Conservation (phyloP, 1,140 invertebrate species). For the Solenopsis fugax region DNA sequence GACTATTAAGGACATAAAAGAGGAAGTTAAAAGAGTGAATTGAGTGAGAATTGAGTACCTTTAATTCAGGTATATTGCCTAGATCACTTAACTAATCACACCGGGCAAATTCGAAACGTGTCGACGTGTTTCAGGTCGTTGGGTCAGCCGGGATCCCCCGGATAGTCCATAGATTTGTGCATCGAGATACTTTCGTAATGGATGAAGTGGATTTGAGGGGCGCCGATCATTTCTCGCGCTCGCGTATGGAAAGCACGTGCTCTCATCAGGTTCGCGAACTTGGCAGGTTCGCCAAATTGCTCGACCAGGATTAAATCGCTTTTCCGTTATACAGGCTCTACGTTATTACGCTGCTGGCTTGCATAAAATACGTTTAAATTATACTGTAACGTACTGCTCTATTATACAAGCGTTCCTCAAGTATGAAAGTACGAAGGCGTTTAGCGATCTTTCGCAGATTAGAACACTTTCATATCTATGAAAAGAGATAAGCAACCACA, state of each 20-base stretch:
- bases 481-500: background rate
- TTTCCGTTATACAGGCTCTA: slow-evolving; percentile 64
- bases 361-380: slow-evolving; percentile 67
- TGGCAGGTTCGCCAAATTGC: slow-evolving; percentile 72
- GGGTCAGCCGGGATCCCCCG: slow-evolving; percentile 16
- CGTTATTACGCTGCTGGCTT: slow-evolving; percentile 39
- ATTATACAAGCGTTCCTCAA: slow-evolving; percentile 56
- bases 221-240: slow-evolving; percentile 73
- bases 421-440: slow-evolving; percentile 42
- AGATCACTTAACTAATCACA: slow-evolving; percentile 69
- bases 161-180: slow-evolving; percentile 65
- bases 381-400: slow-evolving; percentile 49
- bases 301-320: slow-evolving; percentile 72
- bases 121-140: slow-evolving; percentile 66
- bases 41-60: slow-evolving; percentile 35
- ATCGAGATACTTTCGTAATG: slow-evolving; percentile 62
- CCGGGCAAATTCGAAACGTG: slow-evolving; percentile 56
- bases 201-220: slow-evolving; percentile 66
- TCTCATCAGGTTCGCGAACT: slow-evolving; percentile 72
- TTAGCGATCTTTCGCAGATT: slow-evolving; percentile 61
- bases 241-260: slow-evolving; percentile 68
- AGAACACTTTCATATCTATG: slow-evolving; percentile 11
- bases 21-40: slow-evolving; percentile 27
- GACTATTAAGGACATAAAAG: background rate
- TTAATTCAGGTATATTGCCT: slow-evolving; percentile 49